phyloP scores from a whole-genome alignment of 1,140 invertebrate species.

The Nomia melanderi region DNA sequence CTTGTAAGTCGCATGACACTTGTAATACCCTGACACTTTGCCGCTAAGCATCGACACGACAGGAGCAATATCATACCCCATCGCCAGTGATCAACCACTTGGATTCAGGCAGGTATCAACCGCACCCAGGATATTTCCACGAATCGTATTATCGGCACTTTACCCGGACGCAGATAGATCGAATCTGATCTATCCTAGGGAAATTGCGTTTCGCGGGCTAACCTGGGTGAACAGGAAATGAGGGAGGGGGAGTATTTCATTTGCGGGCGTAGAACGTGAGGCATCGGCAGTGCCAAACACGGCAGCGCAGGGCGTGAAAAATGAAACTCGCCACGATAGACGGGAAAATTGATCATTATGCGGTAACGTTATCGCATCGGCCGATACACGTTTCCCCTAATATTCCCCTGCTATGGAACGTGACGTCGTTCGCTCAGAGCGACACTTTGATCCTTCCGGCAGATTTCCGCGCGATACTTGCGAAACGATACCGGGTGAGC shows the following conservation, averaged over 20 bases:
- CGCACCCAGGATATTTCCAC: constrained; percentile 16
- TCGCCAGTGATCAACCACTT: too few relatives aligned
- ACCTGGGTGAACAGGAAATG: background rate
- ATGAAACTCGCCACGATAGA: background rate
- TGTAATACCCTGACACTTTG: too few relatives aligned
- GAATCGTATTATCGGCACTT: constrained; percentile 44
- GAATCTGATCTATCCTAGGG: constrained; percentile 57
- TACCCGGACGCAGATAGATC: constrained; percentile 24
- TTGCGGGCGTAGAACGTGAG: background rate
- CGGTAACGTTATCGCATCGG: background rate
- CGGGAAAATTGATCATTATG: background rate
- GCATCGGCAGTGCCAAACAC: too few relatives aligned
- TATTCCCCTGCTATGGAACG: background rate
- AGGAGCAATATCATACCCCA: too few relatives aligned
- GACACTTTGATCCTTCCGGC: background rate
- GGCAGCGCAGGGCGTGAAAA: background rate
- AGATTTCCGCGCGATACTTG: background rate
- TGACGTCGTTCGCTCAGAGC: background rate
- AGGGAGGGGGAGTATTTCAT: too few relatives aligned
- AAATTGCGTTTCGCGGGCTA: constrained; percentile 50
- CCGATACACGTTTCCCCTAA: too few relatives aligned
- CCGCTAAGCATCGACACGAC: too few relatives aligned
- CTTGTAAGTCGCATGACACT: too few relatives aligned
- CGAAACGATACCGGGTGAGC: background rate
- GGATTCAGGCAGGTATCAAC: constrained; percentile 16